Evolutionary conservation across 2,888 invertebrate genomes (phyloP), one percentile per base, ranked within the genome.

Genomic region (Cerceris rybyensis): DNA sequence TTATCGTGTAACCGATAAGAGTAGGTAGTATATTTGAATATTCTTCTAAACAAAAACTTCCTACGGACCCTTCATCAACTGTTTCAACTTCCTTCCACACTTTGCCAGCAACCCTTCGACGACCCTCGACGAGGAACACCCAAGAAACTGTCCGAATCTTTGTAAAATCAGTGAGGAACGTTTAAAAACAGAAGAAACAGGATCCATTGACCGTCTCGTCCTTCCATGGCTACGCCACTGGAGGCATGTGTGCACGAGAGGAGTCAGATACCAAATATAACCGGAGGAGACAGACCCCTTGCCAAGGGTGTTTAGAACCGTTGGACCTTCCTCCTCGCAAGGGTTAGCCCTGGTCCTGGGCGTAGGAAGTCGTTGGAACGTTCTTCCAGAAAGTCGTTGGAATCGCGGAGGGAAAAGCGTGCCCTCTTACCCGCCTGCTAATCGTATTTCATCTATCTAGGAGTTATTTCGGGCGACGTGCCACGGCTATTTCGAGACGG

Each of bases 201-300:
- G 82, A 75, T 74, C 64, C 80, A 79, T 86, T 90, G 89, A 89
- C 88, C 88, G 84, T 52, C 65, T 73, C 81, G 83, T 80, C 78
- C 77, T 76, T 82, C 70, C 50, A 46, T 65, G 83, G 80, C 87
- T 88, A 89, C 90, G 88, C 89, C 88, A 87, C 79, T 91, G 91
- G 2, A 82, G 83, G 86, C 89, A 89, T 89, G 88, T 90, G 90
- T 84, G 86, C 85, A 82, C 76, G 81, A 83, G 87, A 86, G 82
- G 85, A 87, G 87, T 87, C 88, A 89, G 90, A 89, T 82, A 91
- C 91, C 90, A 91, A 91, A 91, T 91, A 91, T 91, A 91, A 90
- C 89, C 86, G 73, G 78, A 28, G 28, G 28, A 80, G 84, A 86
- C 84, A 84, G 91, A 90, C 90, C 92, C 91, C 91, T 92, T 90